These are phyloP conservation scores for Alloscopus bannaensis DNA, from an alignment of 2,888 invertebrate genomes.

Conservation along the genomic window DNA sequence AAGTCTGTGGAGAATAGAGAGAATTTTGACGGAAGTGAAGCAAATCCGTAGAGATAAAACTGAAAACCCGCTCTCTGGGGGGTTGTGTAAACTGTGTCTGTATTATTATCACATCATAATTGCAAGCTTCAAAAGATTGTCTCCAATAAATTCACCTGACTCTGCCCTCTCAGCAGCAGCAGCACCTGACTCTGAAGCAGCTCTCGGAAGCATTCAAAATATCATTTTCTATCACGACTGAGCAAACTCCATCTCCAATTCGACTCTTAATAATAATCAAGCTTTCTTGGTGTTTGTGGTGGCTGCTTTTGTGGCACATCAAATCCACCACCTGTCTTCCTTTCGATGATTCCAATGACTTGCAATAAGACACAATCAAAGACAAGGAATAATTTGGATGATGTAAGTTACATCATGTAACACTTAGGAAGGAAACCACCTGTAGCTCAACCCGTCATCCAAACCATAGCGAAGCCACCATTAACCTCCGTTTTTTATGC, in stretches of 20 bases:
- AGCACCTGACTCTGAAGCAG: neutral
- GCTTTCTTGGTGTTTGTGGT: too few species aligned
- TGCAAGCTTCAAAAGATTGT: neutral
- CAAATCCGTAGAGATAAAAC: conserved; percentile 21
- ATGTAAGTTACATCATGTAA: neutral
- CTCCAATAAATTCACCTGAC: neutral
- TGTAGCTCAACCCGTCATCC: neutral
- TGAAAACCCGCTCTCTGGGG: neutral
- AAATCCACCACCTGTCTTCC: too few species aligned
- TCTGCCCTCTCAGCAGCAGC: neutral
- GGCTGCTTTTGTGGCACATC: too few species aligned
- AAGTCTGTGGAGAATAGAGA: neutral
- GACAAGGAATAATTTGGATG: neutral
- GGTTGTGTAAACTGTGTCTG: neutral
- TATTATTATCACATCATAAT: neutral
- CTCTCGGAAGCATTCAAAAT: neutral
- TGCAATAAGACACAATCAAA: neutral
- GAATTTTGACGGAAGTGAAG: conserved; percentile 20
- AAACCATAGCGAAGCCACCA: too few species aligned
- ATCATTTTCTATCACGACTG: neutral
- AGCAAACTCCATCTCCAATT: neutral
- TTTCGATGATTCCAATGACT: too few species aligned
- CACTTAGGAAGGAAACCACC: neutral
- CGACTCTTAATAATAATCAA: neutral
- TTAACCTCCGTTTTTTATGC: neutral